phyloP scores from a whole-genome alignment of 2,888 invertebrate genomes.

The Cremastinae sp. region DNA sequence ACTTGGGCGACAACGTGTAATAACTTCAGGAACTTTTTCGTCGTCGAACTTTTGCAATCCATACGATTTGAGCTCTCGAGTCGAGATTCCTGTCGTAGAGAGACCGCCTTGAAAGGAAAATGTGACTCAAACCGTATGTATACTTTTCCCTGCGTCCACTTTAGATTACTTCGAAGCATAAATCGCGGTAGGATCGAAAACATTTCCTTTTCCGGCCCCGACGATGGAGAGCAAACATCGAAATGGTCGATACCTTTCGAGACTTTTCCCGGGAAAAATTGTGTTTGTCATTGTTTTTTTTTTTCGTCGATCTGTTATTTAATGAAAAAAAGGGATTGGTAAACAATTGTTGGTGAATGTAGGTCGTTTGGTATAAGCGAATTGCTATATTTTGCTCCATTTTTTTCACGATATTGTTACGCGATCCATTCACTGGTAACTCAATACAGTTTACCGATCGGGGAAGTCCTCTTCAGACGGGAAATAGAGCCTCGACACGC shows the following conservation, averaged over 20 bases:
- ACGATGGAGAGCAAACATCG: too few relatives aligned
- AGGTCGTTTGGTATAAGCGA: not conserved
- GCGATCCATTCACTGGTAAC: conserved; percentile 6
- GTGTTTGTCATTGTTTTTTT: too few relatives aligned
- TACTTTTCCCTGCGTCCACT: too few relatives aligned
- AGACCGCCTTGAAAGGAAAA: not conserved
- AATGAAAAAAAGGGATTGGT: not conserved
- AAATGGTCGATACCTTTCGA: too few relatives aligned
- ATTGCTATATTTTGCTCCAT: not conserved
- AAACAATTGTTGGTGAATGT: not conserved
- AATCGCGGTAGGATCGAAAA: too few relatives aligned
- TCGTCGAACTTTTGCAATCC: conserved; percentile 14
- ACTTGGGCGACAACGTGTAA: conserved; percentile 17
- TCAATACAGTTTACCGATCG: not conserved
- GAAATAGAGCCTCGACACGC: conserved; percentile 23
- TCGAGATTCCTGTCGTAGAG: conserved; percentile 11
- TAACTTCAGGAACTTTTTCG: not conserved
- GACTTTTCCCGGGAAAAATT: too few relatives aligned
- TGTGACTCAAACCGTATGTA: too few relatives aligned
- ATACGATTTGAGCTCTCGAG: conserved; percentile 14
- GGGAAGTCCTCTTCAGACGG: conserved; percentile 1
- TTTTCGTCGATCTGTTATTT: too few relatives aligned
- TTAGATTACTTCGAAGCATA: too few relatives aligned
- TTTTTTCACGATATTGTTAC: not conserved
- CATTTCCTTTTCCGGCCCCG: too few relatives aligned